Conservation (phyloP, 1,140 invertebrate species). For the Drosophila baimaii region DNA sequence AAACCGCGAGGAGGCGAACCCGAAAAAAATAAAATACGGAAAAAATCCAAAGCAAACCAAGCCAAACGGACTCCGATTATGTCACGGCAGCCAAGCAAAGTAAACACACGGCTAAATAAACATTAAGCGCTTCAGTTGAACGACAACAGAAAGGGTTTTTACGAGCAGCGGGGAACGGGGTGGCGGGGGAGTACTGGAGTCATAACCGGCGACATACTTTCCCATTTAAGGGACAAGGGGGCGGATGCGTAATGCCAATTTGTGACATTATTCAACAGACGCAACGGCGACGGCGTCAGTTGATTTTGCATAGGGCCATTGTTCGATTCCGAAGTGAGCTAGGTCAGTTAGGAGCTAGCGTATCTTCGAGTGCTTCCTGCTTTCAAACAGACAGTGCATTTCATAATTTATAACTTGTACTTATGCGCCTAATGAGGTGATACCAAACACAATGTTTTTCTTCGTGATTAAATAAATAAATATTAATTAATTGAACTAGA, state of each 20-base stretch:
- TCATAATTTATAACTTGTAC: conserved; percentile 4
- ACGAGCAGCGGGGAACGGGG: neutral
- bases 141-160: conserved; percentile 6
- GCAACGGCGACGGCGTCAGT: neutral
- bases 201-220: conserved; percentile 68
- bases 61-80: conserved; percentile 60
- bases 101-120: conserved; percentile 63
- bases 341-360: conserved; percentile 39
- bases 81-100: conserved; percentile 54
- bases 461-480: neutral
- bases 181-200: conserved; percentile 1
- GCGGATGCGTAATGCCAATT: conserved; percentile 75
- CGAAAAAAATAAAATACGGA: neutral
- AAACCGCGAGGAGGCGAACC: conserved; percentile 13
- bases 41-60: conserved; percentile 20
- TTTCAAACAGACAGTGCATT: conserved; percentile 15
- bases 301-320: conserved; percentile 63
- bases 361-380: conserved; percentile 19
- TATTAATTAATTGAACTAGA: neutral
- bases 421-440: neutral
- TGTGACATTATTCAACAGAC: conserved; percentile 64
- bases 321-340: conserved; percentile 26
- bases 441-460: neutral
- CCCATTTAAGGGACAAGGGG: conserved; percentile 47
- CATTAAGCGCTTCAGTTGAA: conserved; percentile 75